phyloP scores from a whole-genome alignment of 2,797 vertebrate genomes.

The Geotrypetes seraphini region DNA sequence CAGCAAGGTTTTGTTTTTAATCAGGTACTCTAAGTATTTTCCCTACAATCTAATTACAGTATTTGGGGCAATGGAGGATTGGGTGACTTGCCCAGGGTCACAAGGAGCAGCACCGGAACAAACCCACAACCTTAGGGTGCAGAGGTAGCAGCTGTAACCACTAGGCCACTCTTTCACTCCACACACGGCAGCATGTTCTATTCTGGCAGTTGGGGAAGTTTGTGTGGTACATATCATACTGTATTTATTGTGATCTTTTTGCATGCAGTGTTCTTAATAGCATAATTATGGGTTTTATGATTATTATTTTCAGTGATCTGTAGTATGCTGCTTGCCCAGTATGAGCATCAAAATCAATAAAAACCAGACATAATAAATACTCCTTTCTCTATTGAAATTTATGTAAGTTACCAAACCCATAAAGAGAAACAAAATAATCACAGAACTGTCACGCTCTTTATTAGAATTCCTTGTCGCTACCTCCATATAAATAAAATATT shows the following conservation, averaged over 20 bases:
- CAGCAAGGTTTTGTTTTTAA: too few relatives aligned
- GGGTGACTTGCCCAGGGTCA: too few relatives aligned
- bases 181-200: too few relatives aligned
- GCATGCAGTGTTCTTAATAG: not conserved
- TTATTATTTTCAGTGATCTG: slow-evolving; percentile 1
- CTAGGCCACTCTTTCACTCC: too few relatives aligned
- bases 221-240: not conserved
- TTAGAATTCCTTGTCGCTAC: slow-evolving; percentile 3
- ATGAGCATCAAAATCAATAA: slow-evolving; percentile 17
- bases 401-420: not conserved
- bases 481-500: not conserved
- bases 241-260: slow-evolving; percentile 1
- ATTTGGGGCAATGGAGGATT: too few relatives aligned
- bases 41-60: too few relatives aligned
- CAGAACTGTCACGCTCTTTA: not conserved
- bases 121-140: too few relatives aligned
- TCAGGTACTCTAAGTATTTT: too few relatives aligned
- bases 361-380: slow-evolving; percentile 2
- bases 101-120: too few relatives aligned
- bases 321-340: not conserved
- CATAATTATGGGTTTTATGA: not conserved
- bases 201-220: not conserved
- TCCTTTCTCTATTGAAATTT: slow-evolving; percentile 6
- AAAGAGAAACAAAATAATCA: slow-evolving; percentile 4
- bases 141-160: too few relatives aligned